A percentile compares a stretch with the other conserved stretches of the same genome.
These are phyloP conservation scores for Lymantria monacha DNA, from an alignment of 2,888 invertebrate genomes.

Conservation along the genomic window DNA sequence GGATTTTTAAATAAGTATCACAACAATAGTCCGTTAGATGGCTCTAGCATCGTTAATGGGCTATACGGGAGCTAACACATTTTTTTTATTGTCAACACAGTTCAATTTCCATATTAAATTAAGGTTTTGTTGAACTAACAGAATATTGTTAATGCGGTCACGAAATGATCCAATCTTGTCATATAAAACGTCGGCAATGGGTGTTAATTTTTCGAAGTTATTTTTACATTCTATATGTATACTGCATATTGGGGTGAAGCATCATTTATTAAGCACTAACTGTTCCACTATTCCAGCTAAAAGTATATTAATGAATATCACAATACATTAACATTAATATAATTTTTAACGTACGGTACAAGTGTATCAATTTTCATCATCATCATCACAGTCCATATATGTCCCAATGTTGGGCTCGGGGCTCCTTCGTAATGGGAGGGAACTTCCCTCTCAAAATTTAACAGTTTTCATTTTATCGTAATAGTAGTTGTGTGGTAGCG, in stretches of 20 bases:
- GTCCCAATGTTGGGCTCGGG: too few species aligned
- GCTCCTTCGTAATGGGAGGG: too few species aligned
- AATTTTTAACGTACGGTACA: too few species aligned
- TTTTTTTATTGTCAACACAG: conserved; percentile 35
- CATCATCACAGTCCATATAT: too few species aligned
- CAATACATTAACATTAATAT: background rate
- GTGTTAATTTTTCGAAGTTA: conserved; percentile 1
- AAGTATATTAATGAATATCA: background rate
- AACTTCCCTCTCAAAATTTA: too few species aligned
- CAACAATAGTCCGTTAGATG: conserved; percentile 37
- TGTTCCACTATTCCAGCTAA: background rate
- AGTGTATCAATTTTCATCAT: too few species aligned
- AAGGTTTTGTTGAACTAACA: conserved; percentile 43
- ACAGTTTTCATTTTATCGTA: too few species aligned
- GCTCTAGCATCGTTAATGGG: conserved; percentile 25
- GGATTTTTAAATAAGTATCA: conserved; percentile 20
- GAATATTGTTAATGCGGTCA: conserved; percentile 39
- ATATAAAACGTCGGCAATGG: conserved; percentile 8
- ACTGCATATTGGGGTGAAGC: background rate
- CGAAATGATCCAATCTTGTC: conserved; percentile 28
- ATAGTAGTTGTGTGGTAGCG: too few species aligned
- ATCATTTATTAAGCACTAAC: background rate
- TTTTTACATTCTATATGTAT: background rate
- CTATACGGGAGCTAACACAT: conserved; percentile 37
- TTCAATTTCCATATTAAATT: conserved; percentile 53